These are phyloP conservation scores for Caiman crocodilus DNA, from an alignment of 2,797 vertebrate species.

Conservation along the genomic window DNA sequence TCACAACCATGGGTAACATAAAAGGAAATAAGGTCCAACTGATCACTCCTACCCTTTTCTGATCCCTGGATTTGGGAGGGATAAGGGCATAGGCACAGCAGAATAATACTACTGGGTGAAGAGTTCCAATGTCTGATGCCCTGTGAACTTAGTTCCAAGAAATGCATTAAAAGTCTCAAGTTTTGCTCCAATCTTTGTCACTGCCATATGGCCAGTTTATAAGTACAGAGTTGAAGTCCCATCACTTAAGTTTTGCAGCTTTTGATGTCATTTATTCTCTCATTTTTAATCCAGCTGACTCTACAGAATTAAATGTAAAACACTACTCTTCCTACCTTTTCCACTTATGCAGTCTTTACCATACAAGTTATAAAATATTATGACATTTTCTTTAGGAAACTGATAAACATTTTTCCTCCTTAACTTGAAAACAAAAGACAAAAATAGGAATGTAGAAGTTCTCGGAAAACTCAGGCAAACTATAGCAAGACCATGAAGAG, in stretches of 20 bases:
- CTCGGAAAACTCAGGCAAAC: background rate
- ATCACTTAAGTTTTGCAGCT: background rate
- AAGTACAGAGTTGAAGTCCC: too few relatives aligned
- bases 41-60: background rate
- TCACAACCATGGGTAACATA: rapidly evolving
- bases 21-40: background rate
- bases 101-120: too few relatives aligned
- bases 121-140: too few relatives aligned
- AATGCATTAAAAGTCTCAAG: too few relatives aligned
- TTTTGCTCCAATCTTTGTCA: too few relatives aligned
- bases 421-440: background rate
- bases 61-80: too few relatives aligned
- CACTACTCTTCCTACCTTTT: background rate
- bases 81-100: too few relatives aligned
- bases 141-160: too few relatives aligned
- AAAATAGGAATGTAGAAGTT: background rate
- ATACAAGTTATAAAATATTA: background rate
- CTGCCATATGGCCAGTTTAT: too few relatives aligned
- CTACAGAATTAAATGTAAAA: conserved; percentile 1
- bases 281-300: background rate
- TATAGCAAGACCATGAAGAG: background rate
- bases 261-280: background rate
- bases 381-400: background rate
- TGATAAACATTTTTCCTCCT: background rate
- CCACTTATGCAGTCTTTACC: background rate